Conservation (phyloP, 2,888 invertebrate genomes). For the Chaitophorus viminalis region DNA sequence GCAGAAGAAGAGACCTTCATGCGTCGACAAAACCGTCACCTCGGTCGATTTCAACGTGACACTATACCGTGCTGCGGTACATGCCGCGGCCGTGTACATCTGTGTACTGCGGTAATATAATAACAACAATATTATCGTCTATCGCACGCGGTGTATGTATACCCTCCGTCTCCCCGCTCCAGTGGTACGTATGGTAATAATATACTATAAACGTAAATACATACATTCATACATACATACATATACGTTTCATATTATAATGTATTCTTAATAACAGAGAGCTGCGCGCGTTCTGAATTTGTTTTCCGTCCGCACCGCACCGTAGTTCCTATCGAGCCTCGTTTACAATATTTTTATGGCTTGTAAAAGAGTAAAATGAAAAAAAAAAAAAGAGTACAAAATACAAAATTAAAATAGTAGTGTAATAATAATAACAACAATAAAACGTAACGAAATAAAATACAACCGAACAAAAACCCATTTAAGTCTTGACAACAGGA, state of each 20-base stretch:
- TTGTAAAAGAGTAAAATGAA: neutral
- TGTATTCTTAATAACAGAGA: conserved; percentile 8
- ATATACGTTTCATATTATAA: no score
- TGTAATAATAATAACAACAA: neutral
- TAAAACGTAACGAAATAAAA: neutral
- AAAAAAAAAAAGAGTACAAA: neutral
- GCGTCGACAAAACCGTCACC: conserved; percentile 14
- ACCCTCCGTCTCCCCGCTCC: neutral
- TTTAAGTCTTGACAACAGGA: conserved; percentile 38
- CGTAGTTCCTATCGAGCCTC: conserved; percentile 25
- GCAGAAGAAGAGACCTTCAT: neutral
- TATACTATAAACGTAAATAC: no score
- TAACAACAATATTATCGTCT: neutral
- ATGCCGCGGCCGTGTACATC: neutral
- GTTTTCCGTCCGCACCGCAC: conserved; percentile 28
- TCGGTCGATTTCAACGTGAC: neutral
- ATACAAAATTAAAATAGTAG: neutral
- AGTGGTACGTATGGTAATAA: neutral
- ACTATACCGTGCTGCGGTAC: neutral
- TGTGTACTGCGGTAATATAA: neutral
- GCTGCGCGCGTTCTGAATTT: neutral
- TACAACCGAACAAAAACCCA: conserved; percentile 37
- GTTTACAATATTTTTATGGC: conserved; percentile 40
- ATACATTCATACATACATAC: no score
- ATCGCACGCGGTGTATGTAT: neutral